Base-by-base conservation (phyloP, 2,797 vertebrate species). In the Amphiprion clarkii region DNA sequence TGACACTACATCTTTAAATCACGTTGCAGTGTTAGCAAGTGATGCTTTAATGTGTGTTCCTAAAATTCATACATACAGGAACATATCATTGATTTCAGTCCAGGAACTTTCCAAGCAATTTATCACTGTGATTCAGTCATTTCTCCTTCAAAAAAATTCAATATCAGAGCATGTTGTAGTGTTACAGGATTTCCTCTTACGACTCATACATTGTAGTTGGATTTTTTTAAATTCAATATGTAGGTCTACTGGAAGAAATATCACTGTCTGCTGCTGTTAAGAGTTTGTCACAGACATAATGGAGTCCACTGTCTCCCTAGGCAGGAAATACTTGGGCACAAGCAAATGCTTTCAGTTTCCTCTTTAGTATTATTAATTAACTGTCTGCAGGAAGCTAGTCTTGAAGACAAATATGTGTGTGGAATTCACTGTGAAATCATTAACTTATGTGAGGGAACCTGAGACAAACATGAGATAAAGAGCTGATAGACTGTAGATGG, bases 271-370 rank as follows among this genome's bases (percentile, higher is more conserved):
- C 52, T 8, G 31, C n/a, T 58, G 53, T 21, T 40, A 59, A 21
- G 25, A 44, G 23, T 57, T 29, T 64, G 14, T 68, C 57, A 61
- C 46, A 25, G 42, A 71, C 60, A 76, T 53, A 79, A 75, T 52
- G 49, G 51, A 64, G 68, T 71, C 59, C 10, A 17, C 19, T 71
- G 53, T 74, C 21, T 77, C 29, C 17, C 13, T 4, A 49, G 78
- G 57, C 82, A 89, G 85, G 79, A 89, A 86, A 60, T 64, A 62
- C 55, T 40, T 16, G 2, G 23, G 69, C 25, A 44, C 7, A 16
- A 61, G 60, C 5, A 12, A 49, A n/a, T 14, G 19, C 21, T 27
- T 27, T 53, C 56, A 23, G 39, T 76, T 74, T 79, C 57, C 64
- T 76, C 21, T 44, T 27, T 14, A 27, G 29, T 54, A 44, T 82